Evolutionary conservation across 2,113 vertebrate species (phyloP).

Genomic region (Corythaixoides concolor): DNA sequence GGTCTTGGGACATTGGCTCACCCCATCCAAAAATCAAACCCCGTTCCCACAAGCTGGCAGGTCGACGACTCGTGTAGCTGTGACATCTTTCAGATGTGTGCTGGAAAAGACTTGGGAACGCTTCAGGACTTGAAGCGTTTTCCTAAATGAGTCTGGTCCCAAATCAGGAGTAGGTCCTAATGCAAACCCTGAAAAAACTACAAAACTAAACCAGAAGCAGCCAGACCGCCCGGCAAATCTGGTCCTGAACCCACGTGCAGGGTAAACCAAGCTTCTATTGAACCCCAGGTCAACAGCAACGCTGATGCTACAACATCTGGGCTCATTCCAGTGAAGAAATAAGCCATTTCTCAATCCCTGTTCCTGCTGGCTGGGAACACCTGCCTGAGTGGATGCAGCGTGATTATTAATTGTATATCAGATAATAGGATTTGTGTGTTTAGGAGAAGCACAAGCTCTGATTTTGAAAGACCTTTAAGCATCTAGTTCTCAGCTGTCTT

Average conservation of each 20-base stretch:
- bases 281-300: not conserved
- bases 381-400: not conserved
- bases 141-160: not conserved
- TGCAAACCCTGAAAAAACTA: not conserved
- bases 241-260: not conserved
- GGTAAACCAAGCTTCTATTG: not conserved
- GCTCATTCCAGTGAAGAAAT: not conserved
- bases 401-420: not conserved
- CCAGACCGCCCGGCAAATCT: not conserved
- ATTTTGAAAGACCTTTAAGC: not conserved
- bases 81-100: not conserved
- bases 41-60: not conserved
- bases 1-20: not conserved
- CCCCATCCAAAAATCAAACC: not conserved
- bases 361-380: not conserved
- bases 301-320: not conserved
- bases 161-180: not conserved
- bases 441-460: not conserved
- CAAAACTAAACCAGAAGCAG: not conserved
- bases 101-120: not conserved
- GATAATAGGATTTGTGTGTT: not conserved
- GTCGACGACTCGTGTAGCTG: accelerated
- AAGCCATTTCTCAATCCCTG: not conserved
- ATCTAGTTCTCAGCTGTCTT: not conserved
- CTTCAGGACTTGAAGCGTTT: not conserved